Conservation (phyloP, 1,140 invertebrate genomes). For the Odontomachus brunneus region DNA sequence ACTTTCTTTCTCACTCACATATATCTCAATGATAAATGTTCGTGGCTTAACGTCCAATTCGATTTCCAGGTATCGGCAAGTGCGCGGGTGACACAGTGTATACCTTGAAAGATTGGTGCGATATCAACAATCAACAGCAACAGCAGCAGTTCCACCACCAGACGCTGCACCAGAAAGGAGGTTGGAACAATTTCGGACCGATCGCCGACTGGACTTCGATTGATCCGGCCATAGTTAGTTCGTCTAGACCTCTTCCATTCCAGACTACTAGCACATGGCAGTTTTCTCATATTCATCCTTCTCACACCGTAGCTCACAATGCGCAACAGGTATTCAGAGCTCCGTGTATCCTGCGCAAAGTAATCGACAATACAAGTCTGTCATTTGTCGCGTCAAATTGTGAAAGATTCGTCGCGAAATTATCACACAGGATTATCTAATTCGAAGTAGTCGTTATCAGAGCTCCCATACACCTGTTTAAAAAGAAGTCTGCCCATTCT, state of each 20-base stretch:
- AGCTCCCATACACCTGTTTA: no score
- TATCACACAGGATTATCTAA: no score
- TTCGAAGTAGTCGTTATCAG: no score
- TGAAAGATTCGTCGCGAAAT: no score
- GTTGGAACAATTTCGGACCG: constrained; percentile 84
- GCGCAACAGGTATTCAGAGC: constrained; percentile 80
- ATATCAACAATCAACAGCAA: constrained; percentile 81
- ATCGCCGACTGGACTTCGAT: constrained; percentile 92
- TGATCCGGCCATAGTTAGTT: constrained; percentile 94
- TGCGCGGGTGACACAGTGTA: constrained; percentile 83
- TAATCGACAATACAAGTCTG: constrained; percentile 3
- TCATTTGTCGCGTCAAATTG: neutral
- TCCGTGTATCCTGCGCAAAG: constrained; percentile 4
- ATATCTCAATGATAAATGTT: neutral
- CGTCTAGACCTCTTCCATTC: constrained; percentile 87
- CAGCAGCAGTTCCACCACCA: constrained; percentile 83
- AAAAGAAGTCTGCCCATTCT: no score
- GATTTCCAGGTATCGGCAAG: constrained; percentile 84
- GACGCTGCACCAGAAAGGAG: constrained; percentile 81
- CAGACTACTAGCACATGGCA: constrained; percentile 84
- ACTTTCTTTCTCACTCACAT: neutral
- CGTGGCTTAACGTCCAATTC: neutral
- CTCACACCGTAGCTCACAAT: constrained; percentile 82
- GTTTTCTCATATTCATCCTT: constrained; percentile 82
- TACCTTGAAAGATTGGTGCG: constrained; percentile 84